phyloP scores from a whole-genome alignment of 2,797 vertebrate genomes.

The Onychomys torridus region DNA sequence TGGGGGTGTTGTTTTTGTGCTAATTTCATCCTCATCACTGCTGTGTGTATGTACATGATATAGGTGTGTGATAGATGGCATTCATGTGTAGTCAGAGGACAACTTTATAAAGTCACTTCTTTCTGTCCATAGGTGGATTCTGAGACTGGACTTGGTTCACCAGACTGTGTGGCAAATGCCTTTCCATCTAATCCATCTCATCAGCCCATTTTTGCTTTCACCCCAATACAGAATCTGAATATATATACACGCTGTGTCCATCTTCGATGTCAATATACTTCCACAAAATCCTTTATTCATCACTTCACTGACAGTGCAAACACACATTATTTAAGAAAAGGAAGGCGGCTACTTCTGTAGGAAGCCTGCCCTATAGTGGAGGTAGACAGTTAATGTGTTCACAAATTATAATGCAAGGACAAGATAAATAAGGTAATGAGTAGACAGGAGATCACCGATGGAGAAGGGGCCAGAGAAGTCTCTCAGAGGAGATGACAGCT shows the following conservation, averaged over 20 bases:
- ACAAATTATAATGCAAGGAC: slow-evolving; percentile 22
- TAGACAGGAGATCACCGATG: not conserved
- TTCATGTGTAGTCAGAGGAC: not conserved
- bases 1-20: not conserved
- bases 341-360: not conserved
- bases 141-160: not conserved
- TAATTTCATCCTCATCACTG: not conserved
- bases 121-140: not conserved
- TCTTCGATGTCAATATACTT: not conserved
- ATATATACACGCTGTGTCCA: not conserved
- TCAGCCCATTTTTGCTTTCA: not conserved
- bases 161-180: not conserved
- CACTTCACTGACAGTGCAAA: not conserved
- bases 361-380: not conserved
- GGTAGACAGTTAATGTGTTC: not conserved
- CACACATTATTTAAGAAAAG: not conserved
- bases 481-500: slow-evolving; percentile 44
- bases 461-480: not conserved
- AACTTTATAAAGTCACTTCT: not conserved
- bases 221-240: slow-evolving; percentile 22
- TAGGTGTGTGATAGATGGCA: not conserved
- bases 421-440: slow-evolving; percentile 8
- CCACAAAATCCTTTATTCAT: not conserved
- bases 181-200: not conserved
- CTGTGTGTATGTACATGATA: not conserved